A percentile compares a stretch with the other conserved stretches of the same genome.
phyloP scores from a whole-genome alignment of 2,797 vertebrate genomes.

The Astyanax mexicanus region DNA sequence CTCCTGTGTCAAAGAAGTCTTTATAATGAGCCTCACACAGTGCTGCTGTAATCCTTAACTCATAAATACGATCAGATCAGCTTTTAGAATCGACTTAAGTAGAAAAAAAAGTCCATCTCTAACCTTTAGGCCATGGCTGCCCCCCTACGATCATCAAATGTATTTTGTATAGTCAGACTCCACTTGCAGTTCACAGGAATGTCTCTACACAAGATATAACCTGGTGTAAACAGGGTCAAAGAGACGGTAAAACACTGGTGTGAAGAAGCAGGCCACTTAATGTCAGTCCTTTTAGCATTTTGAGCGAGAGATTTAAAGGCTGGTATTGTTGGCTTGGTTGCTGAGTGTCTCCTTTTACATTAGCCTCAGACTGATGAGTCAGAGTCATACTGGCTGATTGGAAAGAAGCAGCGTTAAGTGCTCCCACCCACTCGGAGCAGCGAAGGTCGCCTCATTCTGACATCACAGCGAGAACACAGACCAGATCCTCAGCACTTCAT shows the following conservation, averaged over 20 bases:
- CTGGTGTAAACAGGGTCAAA: too few relatives aligned
- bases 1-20: too few relatives aligned
- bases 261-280: background rate
- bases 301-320: background rate
- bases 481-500: background rate
- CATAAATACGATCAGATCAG: too few relatives aligned
- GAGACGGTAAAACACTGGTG: background rate
- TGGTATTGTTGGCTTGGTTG: conserved; percentile 34
- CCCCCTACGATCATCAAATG: too few relatives aligned
- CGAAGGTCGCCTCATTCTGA: conserved; percentile 12
- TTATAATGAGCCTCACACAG: too few relatives aligned
- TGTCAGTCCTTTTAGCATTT: conserved; percentile 23
- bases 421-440: conserved; percentile 15
- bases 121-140: too few relatives aligned
- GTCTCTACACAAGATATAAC: too few relatives aligned
- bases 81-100: too few relatives aligned
- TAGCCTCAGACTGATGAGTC: conserved; percentile 43
- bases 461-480: conserved; percentile 3
- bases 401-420: conserved; percentile 20
- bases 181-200: too few relatives aligned
- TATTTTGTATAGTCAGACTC: too few relatives aligned
- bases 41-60: too few relatives aligned
- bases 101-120: too few relatives aligned
- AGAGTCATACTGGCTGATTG: conserved; percentile 32
- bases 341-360: conserved; percentile 13